Conservation (phyloP, 2,888 invertebrate genomes). For the Pomacea canaliculata region DNA sequence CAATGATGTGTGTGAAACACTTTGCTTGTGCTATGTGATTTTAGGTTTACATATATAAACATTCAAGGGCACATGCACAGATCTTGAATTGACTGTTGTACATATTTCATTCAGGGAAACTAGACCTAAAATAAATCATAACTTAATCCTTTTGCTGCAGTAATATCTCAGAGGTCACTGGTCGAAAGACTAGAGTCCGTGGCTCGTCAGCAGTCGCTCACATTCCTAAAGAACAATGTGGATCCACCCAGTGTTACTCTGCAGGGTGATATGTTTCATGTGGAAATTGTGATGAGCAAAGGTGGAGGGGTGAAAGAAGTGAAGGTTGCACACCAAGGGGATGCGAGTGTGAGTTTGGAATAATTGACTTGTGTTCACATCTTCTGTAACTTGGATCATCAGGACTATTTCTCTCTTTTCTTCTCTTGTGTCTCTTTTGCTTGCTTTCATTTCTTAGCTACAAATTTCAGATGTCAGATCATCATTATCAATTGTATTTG, state of each 20-base stretch:
- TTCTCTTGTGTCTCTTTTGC: not conserved
- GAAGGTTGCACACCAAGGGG: constrained; percentile 83
- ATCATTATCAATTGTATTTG: not conserved
- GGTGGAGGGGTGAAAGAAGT: constrained; percentile 90
- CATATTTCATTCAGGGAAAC: no score
- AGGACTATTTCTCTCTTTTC: not conserved
- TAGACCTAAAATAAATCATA: not conserved
- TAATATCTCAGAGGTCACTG: constrained; percentile 89
- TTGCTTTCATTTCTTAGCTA: not conserved
- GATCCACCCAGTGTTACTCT: constrained; percentile 75
- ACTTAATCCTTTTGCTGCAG: constrained; percentile 63
- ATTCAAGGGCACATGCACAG: no score
- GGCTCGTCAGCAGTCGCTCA: constrained; percentile 84
- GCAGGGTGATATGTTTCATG: constrained; percentile 95
- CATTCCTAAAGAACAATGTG: constrained; percentile 30
- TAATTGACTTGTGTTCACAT: no score
- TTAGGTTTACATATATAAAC: no score
- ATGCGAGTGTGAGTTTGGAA: constrained; percentile 49
- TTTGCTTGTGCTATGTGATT: no score
- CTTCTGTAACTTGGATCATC: not conserved
- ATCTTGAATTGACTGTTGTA: no score
- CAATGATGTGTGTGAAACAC: no score
- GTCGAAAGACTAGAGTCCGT: constrained; percentile 92
- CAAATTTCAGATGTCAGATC: not conserved
- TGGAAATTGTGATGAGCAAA: constrained; percentile 89